A percentile compares a stretch with the other conserved stretches of the same genome.
These are phyloP conservation scores for Drosophila tripunctata DNA, from an alignment of 2,888 invertebrate species.

Conservation along the genomic window DNA sequence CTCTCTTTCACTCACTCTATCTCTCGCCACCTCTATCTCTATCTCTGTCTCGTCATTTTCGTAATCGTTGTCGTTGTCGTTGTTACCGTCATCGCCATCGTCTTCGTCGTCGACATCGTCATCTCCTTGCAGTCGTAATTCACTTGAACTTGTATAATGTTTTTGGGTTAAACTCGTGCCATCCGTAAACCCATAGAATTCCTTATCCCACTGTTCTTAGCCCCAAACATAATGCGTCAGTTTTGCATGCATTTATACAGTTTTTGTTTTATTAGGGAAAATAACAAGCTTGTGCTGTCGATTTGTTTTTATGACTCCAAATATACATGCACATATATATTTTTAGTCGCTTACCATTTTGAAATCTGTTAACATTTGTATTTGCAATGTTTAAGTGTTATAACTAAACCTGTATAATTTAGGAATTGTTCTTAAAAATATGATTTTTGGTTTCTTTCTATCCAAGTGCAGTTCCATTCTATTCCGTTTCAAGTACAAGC, in stretches of 20 bases:
- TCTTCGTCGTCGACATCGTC: constrained; percentile 36
- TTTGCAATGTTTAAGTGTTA: too few relatives aligned
- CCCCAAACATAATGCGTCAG: constrained; percentile 23
- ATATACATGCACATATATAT: constrained; percentile 13
- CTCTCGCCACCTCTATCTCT: constrained; percentile 1
- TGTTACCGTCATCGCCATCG: constrained; percentile 17
- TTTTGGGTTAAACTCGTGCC: constrained; percentile 46
- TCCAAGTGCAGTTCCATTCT: too few relatives aligned
- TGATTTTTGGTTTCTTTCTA: too few relatives aligned
- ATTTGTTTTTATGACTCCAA: constrained; percentile 62
- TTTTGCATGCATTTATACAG: constrained; percentile 58
- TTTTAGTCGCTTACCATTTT: constrained; percentile 43
- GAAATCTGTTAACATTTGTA: background rate
- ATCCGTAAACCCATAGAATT: constrained; percentile 18
- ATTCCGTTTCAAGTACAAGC: background rate
- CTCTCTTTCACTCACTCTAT: background rate
- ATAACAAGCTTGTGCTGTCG: constrained; percentile 67
- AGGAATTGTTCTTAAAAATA: too few relatives aligned
- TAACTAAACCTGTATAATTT: too few relatives aligned
- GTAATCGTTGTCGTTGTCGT: constrained; percentile 53
- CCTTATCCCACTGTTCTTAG: background rate
- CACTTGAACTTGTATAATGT: constrained; percentile 72
- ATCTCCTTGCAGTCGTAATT: constrained; percentile 68
- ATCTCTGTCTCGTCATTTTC: constrained; percentile 57
- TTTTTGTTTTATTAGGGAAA: constrained; percentile 66